Percentiles rank a stretch among this genome's conserved stretches.
Conservation (phyloP, 2,888 invertebrate genomes). For the Cataglyphis cursor region DNA sequence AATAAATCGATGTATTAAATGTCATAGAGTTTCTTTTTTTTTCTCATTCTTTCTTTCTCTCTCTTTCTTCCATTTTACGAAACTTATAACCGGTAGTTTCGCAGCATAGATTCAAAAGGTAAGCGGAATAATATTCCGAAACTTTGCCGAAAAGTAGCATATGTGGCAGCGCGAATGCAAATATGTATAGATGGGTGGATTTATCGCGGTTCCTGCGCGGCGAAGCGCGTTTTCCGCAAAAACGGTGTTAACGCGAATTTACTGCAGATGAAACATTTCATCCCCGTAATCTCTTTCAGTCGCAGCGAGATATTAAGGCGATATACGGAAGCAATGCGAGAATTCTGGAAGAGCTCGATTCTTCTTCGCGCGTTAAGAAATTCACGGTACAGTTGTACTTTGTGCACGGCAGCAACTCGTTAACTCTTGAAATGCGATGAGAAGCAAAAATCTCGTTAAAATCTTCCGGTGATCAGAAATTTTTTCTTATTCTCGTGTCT, state of each 20-base stretch:
- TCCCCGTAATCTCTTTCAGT: constrained; percentile 8
- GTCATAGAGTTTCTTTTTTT: background rate
- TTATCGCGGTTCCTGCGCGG: constrained; percentile 50
- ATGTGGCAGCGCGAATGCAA: background rate
- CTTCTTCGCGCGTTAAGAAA: background rate
- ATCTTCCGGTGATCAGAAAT: constrained; percentile 44
- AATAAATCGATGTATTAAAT: background rate
- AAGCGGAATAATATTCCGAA: background rate
- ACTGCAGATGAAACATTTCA: constrained; percentile 43
- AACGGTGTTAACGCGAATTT: constrained; percentile 51
- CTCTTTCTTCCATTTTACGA: background rate
- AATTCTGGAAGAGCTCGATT: constrained; percentile 13
- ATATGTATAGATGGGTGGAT: constrained; percentile 22
- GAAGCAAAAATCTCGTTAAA: constrained; percentile 59
- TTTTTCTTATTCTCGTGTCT: constrained; percentile 40
- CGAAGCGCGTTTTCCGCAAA: background rate
- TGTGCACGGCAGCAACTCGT: background rate
- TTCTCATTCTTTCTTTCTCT: background rate
- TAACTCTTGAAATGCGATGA: constrained; percentile 8
- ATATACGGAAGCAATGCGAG: background rate
- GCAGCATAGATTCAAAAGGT: background rate
- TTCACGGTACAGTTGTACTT: background rate
- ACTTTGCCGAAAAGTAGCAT: constrained; percentile 24
- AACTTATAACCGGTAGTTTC: background rate
- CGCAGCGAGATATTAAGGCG: background rate